Base-by-base conservation (phyloP, 2,113 vertebrate species). In the Grammomys dolichurus region DNA sequence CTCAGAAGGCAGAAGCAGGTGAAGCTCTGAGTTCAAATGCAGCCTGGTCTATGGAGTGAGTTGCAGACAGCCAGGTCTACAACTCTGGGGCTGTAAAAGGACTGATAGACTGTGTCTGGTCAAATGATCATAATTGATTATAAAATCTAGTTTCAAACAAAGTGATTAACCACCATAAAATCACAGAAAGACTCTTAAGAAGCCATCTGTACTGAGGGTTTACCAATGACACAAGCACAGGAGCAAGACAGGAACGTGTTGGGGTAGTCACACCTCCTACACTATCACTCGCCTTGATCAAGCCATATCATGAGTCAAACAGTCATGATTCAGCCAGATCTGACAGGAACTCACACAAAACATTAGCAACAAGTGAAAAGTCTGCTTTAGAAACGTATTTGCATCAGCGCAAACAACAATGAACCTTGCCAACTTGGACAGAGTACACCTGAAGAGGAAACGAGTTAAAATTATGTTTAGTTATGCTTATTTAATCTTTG, bases 181-280 rank as follows among this genome's bases (percentile, higher is more conserved):
- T 72, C 67, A 89, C 4, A 72, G 70, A 69, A 48, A 33, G 16
- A 81, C 73, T 81, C 46, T 48, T 3, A 4, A 31, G 65, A 81
- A 43, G 51, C 72, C n/a, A 54, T 46, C 20, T 3, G 54, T 73
- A 36, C 67, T 2, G 7, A 33, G 40, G 36, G 46, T 1, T 70
- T 36, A 36, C 2, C 20, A 46, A 5, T 0, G 7, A 26, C 1
- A 12, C 3, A 20, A 51, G 48, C 31, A 0, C 1, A 2, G 12
- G 3, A 6, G 65, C 60, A 16, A 46, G 36, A 46, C 33, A 93
- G 75, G 90, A 40, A 54, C 46, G 10, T 0, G 6, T 17, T 54
- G 1, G 56, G 2, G 26, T 3, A 7, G 28, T 24, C 13, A 5
- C 28, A 12, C 77, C 43, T 56, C 60, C 43, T 63, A 16, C 73